Percentiles rank a stretch among this genome's conserved stretches.
These are phyloP conservation scores for Leptodactylus fuscus DNA, from an alignment of 2,113 vertebrate species.

Conservation along the genomic window DNA sequence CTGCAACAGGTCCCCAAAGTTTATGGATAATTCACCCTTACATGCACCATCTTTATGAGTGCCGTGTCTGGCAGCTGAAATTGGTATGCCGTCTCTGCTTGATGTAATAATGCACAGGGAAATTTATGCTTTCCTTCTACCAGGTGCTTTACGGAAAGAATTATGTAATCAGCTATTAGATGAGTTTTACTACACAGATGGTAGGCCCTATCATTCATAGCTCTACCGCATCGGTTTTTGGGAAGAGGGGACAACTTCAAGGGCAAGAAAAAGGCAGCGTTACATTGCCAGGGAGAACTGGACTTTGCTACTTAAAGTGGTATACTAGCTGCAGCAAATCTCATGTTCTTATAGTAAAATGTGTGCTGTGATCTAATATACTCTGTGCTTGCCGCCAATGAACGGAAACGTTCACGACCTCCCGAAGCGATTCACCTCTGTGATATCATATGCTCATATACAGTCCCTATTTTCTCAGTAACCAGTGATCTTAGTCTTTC, in stretches of 20 bases:
- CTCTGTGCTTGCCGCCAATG: no score
- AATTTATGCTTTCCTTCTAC: conserved; percentile 4
- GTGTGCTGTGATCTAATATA: no score
- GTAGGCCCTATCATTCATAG: not conserved
- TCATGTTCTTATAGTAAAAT: no score
- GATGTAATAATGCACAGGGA: conserved; percentile 18
- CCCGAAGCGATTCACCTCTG: no score
- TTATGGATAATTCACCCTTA: not conserved
- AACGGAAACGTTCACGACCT: no score
- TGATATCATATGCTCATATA: no score
- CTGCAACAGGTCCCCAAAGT: not conserved
- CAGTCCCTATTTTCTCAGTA: no score
- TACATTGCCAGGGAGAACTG: not conserved
- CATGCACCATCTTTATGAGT: not conserved
- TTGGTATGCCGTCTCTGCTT: conserved; percentile 8
- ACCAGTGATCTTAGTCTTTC: no score
- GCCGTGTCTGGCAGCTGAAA: not conserved
- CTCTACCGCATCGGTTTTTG: not conserved
- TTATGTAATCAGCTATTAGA: conserved; percentile 33
- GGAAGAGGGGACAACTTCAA: not conserved
- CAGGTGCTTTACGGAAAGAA: conserved; percentile 31
- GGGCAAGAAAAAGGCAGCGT: not conserved
- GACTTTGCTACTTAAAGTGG: not conserved
- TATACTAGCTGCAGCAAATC: not conserved
- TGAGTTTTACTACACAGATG: conserved; percentile 27